Evolutionary conservation across 2,888 invertebrate genomes (phyloP).

Genomic region (Pyrrhia umbra): DNA sequence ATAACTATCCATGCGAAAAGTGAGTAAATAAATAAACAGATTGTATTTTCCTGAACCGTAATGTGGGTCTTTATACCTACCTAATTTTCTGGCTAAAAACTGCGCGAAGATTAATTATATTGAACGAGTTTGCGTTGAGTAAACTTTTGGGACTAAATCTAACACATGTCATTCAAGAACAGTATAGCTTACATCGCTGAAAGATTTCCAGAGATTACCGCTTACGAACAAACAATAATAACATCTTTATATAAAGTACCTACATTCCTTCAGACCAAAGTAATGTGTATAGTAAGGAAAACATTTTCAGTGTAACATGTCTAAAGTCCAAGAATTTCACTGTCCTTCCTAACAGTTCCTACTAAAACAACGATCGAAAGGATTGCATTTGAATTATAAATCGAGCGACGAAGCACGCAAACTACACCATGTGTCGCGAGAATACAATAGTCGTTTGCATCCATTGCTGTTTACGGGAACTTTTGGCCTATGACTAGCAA

Average conservation of each 20-base stretch:
- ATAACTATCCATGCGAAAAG: slow-evolving; percentile 7
- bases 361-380: slow-evolving; percentile 44
- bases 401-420: slow-evolving; percentile 41
- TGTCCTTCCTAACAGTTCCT: slow-evolving; percentile 8
- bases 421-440: slow-evolving; percentile 3
- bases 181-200: no score
- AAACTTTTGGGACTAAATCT: no score
- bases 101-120: no score
- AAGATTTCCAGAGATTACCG: no score
- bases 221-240: no score
- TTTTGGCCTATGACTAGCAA: not conserved
- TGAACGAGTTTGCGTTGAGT: no score
- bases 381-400: slow-evolving; percentile 58
- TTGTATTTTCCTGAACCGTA: not conserved
- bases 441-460: slow-evolving; percentile 13
- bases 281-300: not conserved
- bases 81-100: no score
- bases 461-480: slow-evolving; percentile 26
- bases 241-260: not conserved
- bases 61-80: not conserved
- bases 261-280: not conserved
- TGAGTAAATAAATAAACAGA: not conserved
- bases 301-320: slow-evolving; percentile 1
- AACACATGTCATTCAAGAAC: no score
- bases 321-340: slow-evolving; percentile 30